These are phyloP conservation scores for Acromyrmex heyeri DNA, from an alignment of 1,140 invertebrate genomes.

Conservation along the genomic window DNA sequence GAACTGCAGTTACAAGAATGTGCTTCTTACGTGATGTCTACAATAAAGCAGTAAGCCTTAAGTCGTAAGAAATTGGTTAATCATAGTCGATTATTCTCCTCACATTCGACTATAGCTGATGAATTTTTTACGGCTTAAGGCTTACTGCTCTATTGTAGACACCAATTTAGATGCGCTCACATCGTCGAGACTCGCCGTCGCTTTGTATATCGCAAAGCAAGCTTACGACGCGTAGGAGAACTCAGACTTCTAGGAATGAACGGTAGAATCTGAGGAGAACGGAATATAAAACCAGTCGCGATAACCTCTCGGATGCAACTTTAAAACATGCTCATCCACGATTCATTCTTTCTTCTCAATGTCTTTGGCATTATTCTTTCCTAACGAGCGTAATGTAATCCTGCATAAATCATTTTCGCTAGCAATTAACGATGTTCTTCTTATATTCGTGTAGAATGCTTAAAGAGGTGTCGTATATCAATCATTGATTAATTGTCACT, in stretches of 20 bases:
- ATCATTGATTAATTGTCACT: background rate
- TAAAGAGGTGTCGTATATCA: background rate
- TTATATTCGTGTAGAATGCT: background rate
- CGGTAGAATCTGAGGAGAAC: slow-evolving; percentile 32
- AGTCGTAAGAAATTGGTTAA: no score
- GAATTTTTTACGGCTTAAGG: no score
- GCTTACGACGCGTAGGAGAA: slow-evolving; percentile 20
- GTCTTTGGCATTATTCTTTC: background rate
- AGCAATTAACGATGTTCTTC: background rate
- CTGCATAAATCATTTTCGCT: background rate
- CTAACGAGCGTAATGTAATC: slow-evolving; percentile 1
- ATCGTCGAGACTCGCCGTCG: background rate
- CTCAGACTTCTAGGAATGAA: slow-evolving; percentile 46
- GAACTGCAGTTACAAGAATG: background rate
- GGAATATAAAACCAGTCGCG: slow-evolving; percentile 50
- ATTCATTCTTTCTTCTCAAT: background rate
- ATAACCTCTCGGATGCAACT: slow-evolving; percentile 30
- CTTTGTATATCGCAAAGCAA: slow-evolving; percentile 34
- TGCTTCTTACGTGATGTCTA: background rate
- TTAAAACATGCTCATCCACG: slow-evolving; percentile 15
- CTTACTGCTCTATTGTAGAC: no score
- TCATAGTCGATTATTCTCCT: no score
- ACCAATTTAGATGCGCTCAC: background rate
- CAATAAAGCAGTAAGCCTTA: no score
- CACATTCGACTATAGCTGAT: no score